Evolutionary conservation across 2,797 vertebrate species (phyloP), one percentile per base, ranked within the genome.

Genomic region (Enteromius paludinosus): DNA sequence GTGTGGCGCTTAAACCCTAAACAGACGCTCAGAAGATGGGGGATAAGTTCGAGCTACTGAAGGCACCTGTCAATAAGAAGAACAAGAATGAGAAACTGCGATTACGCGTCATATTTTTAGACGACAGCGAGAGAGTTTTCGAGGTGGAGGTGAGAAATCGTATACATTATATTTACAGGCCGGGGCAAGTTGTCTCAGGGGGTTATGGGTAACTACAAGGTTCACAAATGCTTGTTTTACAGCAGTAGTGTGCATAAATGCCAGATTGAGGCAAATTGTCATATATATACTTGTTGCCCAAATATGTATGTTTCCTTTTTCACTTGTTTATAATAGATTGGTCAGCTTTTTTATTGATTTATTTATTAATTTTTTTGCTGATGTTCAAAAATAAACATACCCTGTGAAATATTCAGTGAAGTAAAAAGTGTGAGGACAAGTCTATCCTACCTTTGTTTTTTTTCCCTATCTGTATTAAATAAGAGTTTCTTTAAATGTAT

Each of bases 101-200:
- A 80, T 89, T 95, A 86, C 90, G 93, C 33, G 94, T 95, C 41
- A 69, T 94, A 49, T 94, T 95, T 83, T 87, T 95, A 88, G 95
- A 95, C 28, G 92, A 93, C 86, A 94, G 92, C 83, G 94, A 95
- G 89, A 91, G 93, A 82, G 91, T 92, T 52, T 95, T 95, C 80
- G 93, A 95, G 78, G 94, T 95, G 81, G 93, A 95, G 92, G 95
- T 95, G 49, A 80, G 77, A 70, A 47, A 52, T 78, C 3, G 23
- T 14, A 14, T 54, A 3, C 64, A 25, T 20, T 20, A 1, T 28
- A n/a, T 38, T 18, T 45, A 47, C 1, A 62, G 12, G 2, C 33
- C 30, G 30, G 49, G 71, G 52, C 33, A 74, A 74, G 72, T 59
- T 59, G 72, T 56, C 72, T 56, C 49, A 23, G 0, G 10, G 10